Evolutionary conservation across 1,140 invertebrate genomes (phyloP), one percentile per base, ranked within the genome.

Genomic region (Neodiprion fabricii): DNA sequence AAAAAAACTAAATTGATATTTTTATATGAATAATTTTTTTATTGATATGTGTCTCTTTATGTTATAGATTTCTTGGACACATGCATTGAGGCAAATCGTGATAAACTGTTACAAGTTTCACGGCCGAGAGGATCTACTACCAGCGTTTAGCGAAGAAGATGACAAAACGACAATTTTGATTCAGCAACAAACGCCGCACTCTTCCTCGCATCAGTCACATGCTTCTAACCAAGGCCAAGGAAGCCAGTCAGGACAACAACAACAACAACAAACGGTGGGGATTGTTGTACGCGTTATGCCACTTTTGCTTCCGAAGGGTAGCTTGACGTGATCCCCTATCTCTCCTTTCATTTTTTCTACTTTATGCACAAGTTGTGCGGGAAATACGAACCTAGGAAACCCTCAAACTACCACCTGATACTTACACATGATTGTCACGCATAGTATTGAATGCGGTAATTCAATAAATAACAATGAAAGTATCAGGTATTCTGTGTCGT

Each of bases 91-190:
- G 28, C 96, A 98, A 89, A 99, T 99, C 79, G 97, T 99, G 66
- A 97, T 98, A 83, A 99, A 99, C 89, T 99, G 98, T 89, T 99
- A 99, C 89, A 98, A 98, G 90, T 98, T 97, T 89, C 98, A 99
- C 89, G 97, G 96, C 1, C 91, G 98, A 79, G 97, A 99, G 89
- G 98, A 99, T 88, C 90, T 99, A 49, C 89, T 99, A 77, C 97
- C 97, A 7, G 96, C 96, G 17, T 98, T 99, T 89, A 95, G 91
- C 74, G 97, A 98, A 83, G 96, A 98, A 72, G 95, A 97, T 68
- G 96, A 97, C 73, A 95, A 96, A 73, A 84, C 85, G 1, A 90
- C 88, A 71, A 81, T 87, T 40, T 50, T 88, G 1, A 78, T 89
- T 77, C 86, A 87, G 50, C 87, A 88, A 74, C 79, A 82, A 21